These are phyloP conservation scores for Troglohyphantes excavatus DNA, from an alignment of 2,888 invertebrate species.

Conservation along the genomic window DNA sequence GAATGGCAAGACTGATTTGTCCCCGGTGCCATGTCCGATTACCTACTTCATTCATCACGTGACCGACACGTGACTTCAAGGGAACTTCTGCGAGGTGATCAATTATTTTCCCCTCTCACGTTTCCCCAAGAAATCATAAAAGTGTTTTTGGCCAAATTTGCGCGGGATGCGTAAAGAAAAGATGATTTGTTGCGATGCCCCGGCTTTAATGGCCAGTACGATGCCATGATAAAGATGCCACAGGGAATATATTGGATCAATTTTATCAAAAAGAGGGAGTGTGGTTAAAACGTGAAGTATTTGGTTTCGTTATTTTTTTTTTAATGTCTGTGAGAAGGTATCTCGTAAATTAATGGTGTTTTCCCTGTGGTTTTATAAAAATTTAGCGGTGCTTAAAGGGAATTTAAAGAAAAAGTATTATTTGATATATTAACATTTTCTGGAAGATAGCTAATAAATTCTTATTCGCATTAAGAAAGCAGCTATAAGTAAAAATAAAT, in stretches of 20 bases:
- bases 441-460: no score
- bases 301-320: not conserved
- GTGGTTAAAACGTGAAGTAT: not conserved
- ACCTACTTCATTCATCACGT: conserved; percentile 53
- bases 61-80: conserved; percentile 23
- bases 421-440: no score
- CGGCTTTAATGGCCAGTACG: conserved; percentile 12
- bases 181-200: conserved; percentile 22
- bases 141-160: not conserved
- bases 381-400: not conserved
- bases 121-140: not conserved
- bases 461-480: no score
- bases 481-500: no score
- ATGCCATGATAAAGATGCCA: conserved; percentile 20
- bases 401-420: not conserved
- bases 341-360: not conserved
- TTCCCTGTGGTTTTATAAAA: not conserved
- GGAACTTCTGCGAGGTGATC: not conserved
- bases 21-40: conserved; percentile 32
- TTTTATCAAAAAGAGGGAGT: not conserved
- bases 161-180: not conserved
- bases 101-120: conserved; percentile 18
- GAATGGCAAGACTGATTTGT: conserved; percentile 46
- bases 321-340: not conserved
- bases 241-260: not conserved